Percentiles rank a stretch among this genome's conserved stretches.
phyloP scores from a whole-genome alignment of 2,113 vertebrate species.

The Stomatorhinus ivindoensis region DNA sequence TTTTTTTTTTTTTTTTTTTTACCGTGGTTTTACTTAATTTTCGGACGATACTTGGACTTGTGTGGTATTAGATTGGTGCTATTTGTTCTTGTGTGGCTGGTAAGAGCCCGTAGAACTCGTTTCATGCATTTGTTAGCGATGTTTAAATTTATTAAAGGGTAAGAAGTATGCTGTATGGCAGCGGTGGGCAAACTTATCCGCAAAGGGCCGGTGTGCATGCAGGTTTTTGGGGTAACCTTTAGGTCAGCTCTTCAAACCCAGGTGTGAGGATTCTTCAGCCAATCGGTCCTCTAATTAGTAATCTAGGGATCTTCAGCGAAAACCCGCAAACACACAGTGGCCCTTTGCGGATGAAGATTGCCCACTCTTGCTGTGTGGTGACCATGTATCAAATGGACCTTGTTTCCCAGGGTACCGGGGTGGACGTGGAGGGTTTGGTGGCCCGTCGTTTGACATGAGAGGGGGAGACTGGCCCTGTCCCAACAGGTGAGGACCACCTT shows the following conservation, averaged over 20 bases:
- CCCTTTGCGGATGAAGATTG: too few relatives aligned
- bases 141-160: not conserved
- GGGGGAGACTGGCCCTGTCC: slow-evolving; percentile 94
- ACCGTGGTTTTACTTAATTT: not conserved
- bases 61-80: not conserved
- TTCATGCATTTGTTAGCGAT: not conserved
- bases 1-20: too few relatives aligned
- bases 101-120: not conserved
- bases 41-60: not conserved
- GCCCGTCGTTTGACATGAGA: slow-evolving; percentile 81
- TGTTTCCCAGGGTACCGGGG: slow-evolving; percentile 68
- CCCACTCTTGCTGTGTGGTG: not conserved
- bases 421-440: slow-evolving; percentile 70
- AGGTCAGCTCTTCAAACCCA: too few relatives aligned
- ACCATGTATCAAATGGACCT: not conserved
- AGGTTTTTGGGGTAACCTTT: too few relatives aligned
- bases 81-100: not conserved
- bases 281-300: too few relatives aligned
- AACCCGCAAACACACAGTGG: rapidly evolving
- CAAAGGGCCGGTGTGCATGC: too few relatives aligned
- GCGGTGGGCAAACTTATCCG: not conserved
- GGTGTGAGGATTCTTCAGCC: too few relatives aligned
- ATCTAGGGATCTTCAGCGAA: too few relatives aligned
- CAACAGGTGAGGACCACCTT: slow-evolving; percentile 69
- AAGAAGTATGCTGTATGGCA: not conserved